Evolutionary conservation across 2,113 vertebrate genomes (phyloP).

Genomic region (Orcinus orca): DNA sequence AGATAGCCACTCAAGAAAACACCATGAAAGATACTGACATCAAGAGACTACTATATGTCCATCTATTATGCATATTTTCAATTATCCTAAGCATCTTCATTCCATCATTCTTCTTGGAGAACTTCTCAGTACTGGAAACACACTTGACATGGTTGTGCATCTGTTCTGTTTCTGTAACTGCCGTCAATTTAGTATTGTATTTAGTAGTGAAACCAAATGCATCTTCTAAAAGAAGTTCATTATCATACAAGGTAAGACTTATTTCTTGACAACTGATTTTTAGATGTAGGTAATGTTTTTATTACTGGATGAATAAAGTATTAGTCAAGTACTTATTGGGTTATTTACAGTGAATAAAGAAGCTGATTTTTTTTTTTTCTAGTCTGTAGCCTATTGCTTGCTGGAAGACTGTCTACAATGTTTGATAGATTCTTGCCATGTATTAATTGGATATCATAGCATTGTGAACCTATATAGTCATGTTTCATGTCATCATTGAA

Average conservation of each 20-base stretch:
- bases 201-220: conserved; percentile 87
- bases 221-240: conserved; percentile 88
- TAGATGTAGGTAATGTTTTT: neutral
- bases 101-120: conserved; percentile 85
- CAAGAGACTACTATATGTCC: conserved; percentile 87
- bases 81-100: conserved; percentile 85
- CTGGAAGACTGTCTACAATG: neutral
- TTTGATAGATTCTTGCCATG: neutral
- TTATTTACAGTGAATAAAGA: conserved; percentile 29
- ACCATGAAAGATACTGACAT: conserved; percentile 92
- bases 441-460: neutral
- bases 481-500: neutral
- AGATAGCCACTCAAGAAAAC: conserved; percentile 50
- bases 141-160: conserved; percentile 92
- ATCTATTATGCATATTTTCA: conserved; percentile 85
- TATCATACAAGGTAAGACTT: conserved; percentile 90
- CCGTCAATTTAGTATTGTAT: conserved; percentile 86
- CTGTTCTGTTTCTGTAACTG: conserved; percentile 85
- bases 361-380: neutral
- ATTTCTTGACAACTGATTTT: conserved; percentile 12
- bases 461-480: neutral
- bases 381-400: neutral
- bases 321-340: neutral
- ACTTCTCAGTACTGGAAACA: conserved; percentile 90
- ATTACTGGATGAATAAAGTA: neutral